Conservation (phyloP, 2,113 vertebrate species). For the Agelaius phoeniceus region DNA sequence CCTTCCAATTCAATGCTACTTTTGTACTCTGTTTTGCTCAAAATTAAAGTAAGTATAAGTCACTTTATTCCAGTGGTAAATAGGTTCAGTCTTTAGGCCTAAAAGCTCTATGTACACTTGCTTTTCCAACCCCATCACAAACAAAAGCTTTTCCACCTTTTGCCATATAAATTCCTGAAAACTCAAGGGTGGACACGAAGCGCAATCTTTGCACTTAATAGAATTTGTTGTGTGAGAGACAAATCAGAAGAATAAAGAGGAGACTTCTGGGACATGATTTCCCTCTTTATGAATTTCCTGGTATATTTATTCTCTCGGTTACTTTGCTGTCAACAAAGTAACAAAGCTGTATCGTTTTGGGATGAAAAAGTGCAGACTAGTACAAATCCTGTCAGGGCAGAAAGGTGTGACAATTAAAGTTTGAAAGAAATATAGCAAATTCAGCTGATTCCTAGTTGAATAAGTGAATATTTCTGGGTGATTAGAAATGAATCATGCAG, state of each 20-base stretch:
- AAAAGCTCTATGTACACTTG: accelerated
- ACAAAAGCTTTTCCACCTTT: neutral
- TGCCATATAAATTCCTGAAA: neutral
- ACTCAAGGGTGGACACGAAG: neutral
- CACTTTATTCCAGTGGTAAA: neutral
- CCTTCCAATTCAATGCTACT: neutral
- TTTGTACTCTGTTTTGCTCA: neutral
- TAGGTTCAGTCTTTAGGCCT: neutral
- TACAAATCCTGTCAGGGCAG: neutral
- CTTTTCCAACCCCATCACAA: neutral
- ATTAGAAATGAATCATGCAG: neutral
- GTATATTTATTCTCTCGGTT: neutral
- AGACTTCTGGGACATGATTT: neutral
- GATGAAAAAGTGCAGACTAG: neutral
- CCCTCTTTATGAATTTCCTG: neutral
- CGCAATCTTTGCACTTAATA: neutral
- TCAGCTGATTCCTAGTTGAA: neutral
- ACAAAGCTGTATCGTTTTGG: neutral
- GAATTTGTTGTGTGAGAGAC: neutral
- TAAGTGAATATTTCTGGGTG: neutral
- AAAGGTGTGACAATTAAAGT: neutral
- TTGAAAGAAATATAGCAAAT: neutral
- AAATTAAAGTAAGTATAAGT: neutral
- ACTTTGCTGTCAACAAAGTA: neutral
- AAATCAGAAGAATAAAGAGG: neutral